Conservation (phyloP, 2,797 vertebrate genomes). For the Spea hammondii region DNA sequence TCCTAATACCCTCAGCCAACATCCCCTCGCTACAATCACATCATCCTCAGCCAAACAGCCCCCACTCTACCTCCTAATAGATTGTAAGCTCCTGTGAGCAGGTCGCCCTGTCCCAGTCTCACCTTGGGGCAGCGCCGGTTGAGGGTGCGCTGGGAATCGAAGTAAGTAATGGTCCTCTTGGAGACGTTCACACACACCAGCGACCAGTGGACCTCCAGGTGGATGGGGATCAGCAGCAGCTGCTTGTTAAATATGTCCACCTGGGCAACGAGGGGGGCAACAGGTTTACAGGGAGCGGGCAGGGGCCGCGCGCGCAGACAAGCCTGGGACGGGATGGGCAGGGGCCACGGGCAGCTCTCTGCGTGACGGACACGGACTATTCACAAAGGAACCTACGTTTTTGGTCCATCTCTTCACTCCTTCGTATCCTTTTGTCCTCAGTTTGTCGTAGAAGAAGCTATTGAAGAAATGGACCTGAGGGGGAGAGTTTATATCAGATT, state of each 20-base stretch:
- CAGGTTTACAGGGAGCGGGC: too few species aligned
- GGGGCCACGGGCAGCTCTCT: neutral
- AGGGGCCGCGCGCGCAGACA: neutral
- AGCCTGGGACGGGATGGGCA: neutral
- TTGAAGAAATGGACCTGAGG: constrained; percentile 91
- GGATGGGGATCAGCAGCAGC: constrained; percentile 88
- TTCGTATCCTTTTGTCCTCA: constrained; percentile 91
- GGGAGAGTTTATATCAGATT: neutral
- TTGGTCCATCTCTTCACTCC: constrained; percentile 94
- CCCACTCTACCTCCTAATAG: too few species aligned
- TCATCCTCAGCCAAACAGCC: too few species aligned
- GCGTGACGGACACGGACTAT: neutral
- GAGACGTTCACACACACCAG: constrained; percentile 87
- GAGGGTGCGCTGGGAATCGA: constrained; percentile 90
- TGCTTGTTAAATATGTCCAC: constrained; percentile 94
- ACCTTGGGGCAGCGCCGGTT: constrained; percentile 93
- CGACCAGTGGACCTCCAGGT: constrained; percentile 94
- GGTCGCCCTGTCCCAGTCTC: too few species aligned
- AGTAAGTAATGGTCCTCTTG: constrained; percentile 83
- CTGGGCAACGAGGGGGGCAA: constrained; percentile 57
- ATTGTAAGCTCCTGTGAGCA: too few species aligned
- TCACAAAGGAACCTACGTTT: constrained; percentile 74
- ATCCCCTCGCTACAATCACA: too few species aligned
- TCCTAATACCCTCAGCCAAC: too few species aligned
- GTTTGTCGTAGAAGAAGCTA: constrained; percentile 96